These are phyloP conservation scores for Spondyliosoma cantharus DNA, from an alignment of 2,797 vertebrate genomes.

Conservation along the genomic window DNA sequence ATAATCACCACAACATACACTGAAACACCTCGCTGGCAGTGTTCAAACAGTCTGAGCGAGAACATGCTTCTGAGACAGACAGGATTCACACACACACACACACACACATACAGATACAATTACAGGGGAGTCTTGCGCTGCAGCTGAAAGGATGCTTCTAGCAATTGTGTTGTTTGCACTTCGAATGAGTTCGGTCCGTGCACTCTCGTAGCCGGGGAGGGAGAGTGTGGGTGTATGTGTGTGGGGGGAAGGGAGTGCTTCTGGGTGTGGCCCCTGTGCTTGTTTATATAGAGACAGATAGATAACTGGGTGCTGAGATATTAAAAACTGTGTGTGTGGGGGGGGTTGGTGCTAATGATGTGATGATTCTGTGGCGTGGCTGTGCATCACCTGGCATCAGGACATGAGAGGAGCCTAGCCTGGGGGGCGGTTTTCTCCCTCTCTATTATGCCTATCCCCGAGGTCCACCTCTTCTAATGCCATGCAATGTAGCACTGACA, in stretches of 20 bases:
- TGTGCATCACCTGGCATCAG: constrained; percentile 69
- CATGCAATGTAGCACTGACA: constrained; percentile 74
- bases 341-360: constrained; percentile 59
- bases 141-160: constrained; percentile 58
- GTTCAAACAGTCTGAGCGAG: constrained; percentile 59
- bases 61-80: constrained; percentile 60
- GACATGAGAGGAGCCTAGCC: constrained; percentile 65
- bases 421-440: constrained; percentile 53
- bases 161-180: constrained; percentile 69
- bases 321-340: constrained; percentile 54
- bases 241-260: constrained; percentile 67
- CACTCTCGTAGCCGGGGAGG: constrained; percentile 39
- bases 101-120: constrained; percentile 49
- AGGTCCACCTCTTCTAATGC: constrained; percentile 75
- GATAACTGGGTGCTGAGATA: constrained; percentile 58
- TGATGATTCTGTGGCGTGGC: constrained; percentile 41
- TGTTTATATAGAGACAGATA: constrained; percentile 52
- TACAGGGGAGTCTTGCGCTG: constrained; percentile 48
- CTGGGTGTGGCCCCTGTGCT: constrained; percentile 74
- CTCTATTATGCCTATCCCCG: constrained; percentile 68
- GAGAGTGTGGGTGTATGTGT: constrained; percentile 40
- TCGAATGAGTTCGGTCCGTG: constrained; percentile 61
- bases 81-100: constrained; percentile 39
- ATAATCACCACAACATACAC: constrained; percentile 66
- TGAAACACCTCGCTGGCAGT: constrained; percentile 59